phyloP scores from a whole-genome alignment of 1,140 invertebrate species.

The Cotesia glomerata region DNA sequence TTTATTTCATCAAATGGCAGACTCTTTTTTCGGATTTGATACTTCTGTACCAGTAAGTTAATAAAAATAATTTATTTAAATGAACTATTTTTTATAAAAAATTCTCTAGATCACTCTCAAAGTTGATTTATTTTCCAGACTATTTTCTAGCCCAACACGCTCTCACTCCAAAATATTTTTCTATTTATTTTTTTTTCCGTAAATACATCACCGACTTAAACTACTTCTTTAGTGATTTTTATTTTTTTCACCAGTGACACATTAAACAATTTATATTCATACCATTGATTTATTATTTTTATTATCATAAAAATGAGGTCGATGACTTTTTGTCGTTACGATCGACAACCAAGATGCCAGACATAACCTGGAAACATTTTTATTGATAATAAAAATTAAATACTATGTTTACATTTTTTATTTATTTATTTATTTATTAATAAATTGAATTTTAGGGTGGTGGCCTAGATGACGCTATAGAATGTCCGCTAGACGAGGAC shows the following conservation, averaged over 20 bases:
- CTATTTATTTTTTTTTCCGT: too few species aligned
- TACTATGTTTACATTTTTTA: background rate
- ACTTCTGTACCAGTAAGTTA: constrained; percentile 73
- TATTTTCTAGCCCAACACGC: too few species aligned
- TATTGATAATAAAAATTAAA: background rate
- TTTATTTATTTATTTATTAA: background rate
- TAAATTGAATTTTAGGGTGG: constrained; percentile 13
- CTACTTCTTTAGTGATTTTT: too few species aligned
- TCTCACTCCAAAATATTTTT: too few species aligned
- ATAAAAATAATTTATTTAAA: background rate
- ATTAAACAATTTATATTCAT: too few species aligned
- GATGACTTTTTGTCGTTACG: background rate
- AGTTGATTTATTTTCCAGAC: too few species aligned
- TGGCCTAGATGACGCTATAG: constrained; percentile 51
- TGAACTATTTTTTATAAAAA: background rate
- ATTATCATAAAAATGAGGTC: background rate
- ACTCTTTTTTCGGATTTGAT: constrained; percentile 83
- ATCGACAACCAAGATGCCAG: constrained; percentile 24
- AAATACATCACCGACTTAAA: too few species aligned
- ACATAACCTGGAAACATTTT: constrained; percentile 40
- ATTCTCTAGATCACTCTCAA: background rate
- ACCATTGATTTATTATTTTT: background rate
- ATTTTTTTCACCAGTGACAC: too few species aligned
- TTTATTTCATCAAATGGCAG: constrained; percentile 78
- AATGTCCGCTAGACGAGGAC: constrained; percentile 64